Conservation (phyloP, 2,797 vertebrate genomes). For the Apodemus agrarius region DNA sequence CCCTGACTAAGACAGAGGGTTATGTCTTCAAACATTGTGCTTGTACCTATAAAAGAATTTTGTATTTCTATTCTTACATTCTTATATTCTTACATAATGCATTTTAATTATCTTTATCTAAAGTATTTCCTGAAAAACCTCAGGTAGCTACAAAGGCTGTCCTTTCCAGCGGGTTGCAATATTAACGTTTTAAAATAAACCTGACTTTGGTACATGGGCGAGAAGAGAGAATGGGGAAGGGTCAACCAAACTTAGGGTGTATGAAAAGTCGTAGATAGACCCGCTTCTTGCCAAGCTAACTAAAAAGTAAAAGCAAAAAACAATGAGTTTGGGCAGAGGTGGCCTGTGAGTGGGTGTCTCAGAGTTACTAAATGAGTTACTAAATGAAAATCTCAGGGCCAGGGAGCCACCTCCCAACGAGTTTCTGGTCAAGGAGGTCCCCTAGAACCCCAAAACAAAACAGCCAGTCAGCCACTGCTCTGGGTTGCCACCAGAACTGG, state of each 20-base stretch:
- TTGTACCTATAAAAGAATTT: background rate
- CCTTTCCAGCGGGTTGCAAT: background rate
- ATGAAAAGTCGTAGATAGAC: background rate
- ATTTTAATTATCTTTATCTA: background rate
- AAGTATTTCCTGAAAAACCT: background rate
- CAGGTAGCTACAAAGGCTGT: background rate
- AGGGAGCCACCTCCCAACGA: background rate
- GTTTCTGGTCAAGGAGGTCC: background rate
- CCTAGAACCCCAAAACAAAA: background rate
- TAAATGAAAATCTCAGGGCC: background rate
- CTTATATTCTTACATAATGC: no score
- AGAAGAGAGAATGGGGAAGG: no score
- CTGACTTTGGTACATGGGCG: background rate
- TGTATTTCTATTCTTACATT: background rate
- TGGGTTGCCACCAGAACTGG: background rate
- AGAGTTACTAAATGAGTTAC: background rate
- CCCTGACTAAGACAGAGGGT: background rate
- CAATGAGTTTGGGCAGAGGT: background rate
- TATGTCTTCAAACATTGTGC: background rate
- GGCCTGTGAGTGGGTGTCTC: background rate
- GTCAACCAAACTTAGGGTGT: background rate
- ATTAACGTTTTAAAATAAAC: background rate
- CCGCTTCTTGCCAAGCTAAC: background rate
- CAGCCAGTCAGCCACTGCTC: background rate
- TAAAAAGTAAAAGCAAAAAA: background rate